Evolutionary conservation across 2,113 vertebrate genomes (phyloP).

Genomic region (Pelusios castaneus): DNA sequence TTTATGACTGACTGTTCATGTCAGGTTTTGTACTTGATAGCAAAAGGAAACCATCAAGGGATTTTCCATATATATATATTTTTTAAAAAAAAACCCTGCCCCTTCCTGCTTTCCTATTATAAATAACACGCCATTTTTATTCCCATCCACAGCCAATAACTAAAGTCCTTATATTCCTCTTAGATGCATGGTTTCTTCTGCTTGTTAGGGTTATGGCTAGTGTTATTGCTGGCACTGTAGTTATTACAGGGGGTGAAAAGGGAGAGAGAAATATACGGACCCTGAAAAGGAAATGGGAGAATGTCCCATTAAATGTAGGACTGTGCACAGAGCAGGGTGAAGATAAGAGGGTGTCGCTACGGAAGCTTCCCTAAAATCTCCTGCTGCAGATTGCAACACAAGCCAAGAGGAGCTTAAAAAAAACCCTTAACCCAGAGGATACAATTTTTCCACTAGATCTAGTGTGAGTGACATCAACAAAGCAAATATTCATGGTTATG

Average conservation of each 20-base stretch:
- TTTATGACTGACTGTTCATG: constrained; percentile 19
- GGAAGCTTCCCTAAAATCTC: background rate
- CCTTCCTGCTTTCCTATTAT: constrained; percentile 39
- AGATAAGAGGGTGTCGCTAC: background rate
- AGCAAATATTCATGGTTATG: background rate
- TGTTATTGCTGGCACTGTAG: background rate
- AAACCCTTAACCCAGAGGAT: background rate
- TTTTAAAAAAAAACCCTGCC: constrained; percentile 68
- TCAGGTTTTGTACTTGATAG: constrained; percentile 6
- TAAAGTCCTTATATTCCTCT: background rate
- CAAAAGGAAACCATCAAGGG: background rate
- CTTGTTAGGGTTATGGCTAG: background rate
- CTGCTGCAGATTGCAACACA: background rate
- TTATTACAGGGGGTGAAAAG: background rate
- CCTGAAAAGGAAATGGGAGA: background rate
- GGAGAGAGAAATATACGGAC: background rate
- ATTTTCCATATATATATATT: background rate
- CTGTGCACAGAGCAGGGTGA: background rate
- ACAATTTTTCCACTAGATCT: background rate
- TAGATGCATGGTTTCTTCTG: background rate
- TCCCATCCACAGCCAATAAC: constrained; percentile 20
- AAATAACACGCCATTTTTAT: constrained; percentile 17
- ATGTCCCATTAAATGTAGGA: background rate
- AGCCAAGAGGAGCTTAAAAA: constrained; percentile 14
- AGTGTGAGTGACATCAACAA: background rate